Percentiles rank a stretch among this genome's conserved stretches.
These are phyloP conservation scores for Tetrax tetrax DNA, from an alignment of 2,113 vertebrate species.

Conservation along the genomic window DNA sequence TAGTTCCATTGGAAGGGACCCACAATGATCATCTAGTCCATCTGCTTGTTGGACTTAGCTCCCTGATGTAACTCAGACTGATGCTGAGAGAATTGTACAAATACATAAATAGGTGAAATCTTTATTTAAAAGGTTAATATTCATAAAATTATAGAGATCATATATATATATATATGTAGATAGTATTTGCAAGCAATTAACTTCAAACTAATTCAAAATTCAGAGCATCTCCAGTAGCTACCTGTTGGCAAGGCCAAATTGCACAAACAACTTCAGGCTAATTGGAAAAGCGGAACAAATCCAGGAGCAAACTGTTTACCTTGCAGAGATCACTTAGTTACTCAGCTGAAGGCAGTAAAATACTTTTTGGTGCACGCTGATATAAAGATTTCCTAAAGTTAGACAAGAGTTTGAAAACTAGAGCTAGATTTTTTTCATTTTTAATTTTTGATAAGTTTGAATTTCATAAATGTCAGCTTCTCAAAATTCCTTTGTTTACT, in stretches of 20 bases:
- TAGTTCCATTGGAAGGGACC: background rate
- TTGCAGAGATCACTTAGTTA: background rate
- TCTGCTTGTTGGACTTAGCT: background rate
- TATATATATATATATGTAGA: background rate
- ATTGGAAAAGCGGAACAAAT: background rate
- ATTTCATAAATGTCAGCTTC: background rate
- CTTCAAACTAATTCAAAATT: background rate
- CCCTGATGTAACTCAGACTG: background rate
- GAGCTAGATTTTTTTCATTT: background rate
- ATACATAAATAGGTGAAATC: background rate
- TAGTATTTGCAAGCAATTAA: background rate
- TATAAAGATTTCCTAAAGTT: background rate
- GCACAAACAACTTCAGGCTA: background rate
- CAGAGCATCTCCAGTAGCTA: background rate
- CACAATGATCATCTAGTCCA: background rate
- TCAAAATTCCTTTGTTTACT: background rate
- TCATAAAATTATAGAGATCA: background rate
- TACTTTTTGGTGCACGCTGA: background rate
- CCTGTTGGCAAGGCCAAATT: background rate
- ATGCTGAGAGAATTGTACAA: background rate
- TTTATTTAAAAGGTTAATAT: background rate
- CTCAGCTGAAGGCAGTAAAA: background rate
- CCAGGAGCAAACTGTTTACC: background rate
- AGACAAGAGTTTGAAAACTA: background rate
- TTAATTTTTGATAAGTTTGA: background rate